These are phyloP conservation scores for Luffia ferchaultella DNA, from an alignment of 2,888 invertebrate genomes.

Conservation along the genomic window DNA sequence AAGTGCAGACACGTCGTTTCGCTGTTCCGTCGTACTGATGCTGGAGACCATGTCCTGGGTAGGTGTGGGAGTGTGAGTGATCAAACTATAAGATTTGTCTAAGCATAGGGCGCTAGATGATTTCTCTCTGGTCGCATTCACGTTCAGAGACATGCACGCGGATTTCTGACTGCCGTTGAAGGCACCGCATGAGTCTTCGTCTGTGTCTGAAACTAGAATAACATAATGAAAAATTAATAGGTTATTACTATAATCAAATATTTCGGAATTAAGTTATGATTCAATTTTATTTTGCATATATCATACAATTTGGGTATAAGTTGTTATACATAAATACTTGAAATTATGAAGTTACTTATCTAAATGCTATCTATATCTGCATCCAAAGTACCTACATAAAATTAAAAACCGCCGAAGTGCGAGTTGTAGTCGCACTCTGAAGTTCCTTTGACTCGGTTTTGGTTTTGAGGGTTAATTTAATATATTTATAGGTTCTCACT, in stretches of 20 bases:
- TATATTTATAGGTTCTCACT: too few relatives aligned
- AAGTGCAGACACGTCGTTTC: conserved; percentile 49
- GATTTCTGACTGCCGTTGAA: conserved; percentile 60
- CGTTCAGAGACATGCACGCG: conserved; percentile 51
- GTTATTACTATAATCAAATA: background rate
- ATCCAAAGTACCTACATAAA: too few relatives aligned
- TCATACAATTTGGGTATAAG: too few relatives aligned
- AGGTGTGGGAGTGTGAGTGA: conserved; percentile 59
- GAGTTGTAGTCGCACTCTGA: too few relatives aligned
- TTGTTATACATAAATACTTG: too few relatives aligned
- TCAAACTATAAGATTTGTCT: conserved; percentile 52
- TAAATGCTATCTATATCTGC: too few relatives aligned
- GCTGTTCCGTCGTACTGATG: conserved; percentile 55
- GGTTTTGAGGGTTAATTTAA: too few relatives aligned
- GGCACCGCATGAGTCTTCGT: conserved; percentile 56
- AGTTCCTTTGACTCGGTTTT: too few relatives aligned
- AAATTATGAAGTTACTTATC: too few relatives aligned
- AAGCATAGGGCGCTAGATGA: conserved; percentile 57
- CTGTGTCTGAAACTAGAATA: conserved; percentile 46
- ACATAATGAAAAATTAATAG: conserved; percentile 1
- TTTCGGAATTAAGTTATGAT: background rate
- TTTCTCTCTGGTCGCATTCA: conserved; percentile 49
- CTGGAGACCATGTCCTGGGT: conserved; percentile 64
- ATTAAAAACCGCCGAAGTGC: too few relatives aligned
- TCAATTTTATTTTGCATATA: too few relatives aligned